phyloP scores from a whole-genome alignment of 2,797 vertebrate genomes.

The Cynodonichthys magdalenae region DNA sequence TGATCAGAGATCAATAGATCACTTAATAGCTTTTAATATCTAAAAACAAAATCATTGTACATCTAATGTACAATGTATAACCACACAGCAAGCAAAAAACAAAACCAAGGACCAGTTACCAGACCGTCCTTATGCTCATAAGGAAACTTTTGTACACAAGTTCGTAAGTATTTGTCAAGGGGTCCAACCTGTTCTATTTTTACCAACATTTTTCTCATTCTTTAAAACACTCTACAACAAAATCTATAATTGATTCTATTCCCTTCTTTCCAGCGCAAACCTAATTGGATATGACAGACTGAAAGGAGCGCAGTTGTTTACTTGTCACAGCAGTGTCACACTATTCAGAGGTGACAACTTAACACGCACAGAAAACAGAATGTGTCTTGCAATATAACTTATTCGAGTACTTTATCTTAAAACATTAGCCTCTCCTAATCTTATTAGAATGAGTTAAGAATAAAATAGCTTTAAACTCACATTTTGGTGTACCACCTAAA shows the following conservation, averaged over 20 bases:
- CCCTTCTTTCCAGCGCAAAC: slow-evolving; percentile 51
- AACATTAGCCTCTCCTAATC: slow-evolving; percentile 18
- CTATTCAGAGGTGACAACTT: slow-evolving; percentile 64
- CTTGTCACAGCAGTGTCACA: slow-evolving; percentile 62
- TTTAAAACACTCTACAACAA: slow-evolving; percentile 36
- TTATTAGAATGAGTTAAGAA: neutral
- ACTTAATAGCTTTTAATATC: neutral
- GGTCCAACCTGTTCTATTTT: slow-evolving; percentile 42
- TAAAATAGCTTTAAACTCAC: slow-evolving; percentile 27
- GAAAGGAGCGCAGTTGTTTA: slow-evolving; percentile 50
- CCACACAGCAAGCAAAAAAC: slow-evolving; percentile 25
- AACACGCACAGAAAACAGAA: slow-evolving; percentile 55
- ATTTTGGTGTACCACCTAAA: neutral
- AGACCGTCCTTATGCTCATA: slow-evolving; percentile 26
- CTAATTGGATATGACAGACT: slow-evolving; percentile 35
- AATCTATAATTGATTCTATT: slow-evolving; percentile 38
- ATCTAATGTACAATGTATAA: no score
- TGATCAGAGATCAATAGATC: neutral
- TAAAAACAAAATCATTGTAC: neutral
- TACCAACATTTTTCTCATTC: slow-evolving; percentile 37
- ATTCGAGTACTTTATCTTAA: slow-evolving; percentile 40
- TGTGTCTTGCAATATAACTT: slow-evolving; percentile 41
- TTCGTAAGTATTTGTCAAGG: slow-evolving; percentile 34
- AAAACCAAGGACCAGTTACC: slow-evolving; percentile 37
- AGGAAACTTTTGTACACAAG: slow-evolving; percentile 30